Evolutionary conservation across 1,140 invertebrate species (phyloP).

Genomic region (Ptiloglossa arizonensis): DNA sequence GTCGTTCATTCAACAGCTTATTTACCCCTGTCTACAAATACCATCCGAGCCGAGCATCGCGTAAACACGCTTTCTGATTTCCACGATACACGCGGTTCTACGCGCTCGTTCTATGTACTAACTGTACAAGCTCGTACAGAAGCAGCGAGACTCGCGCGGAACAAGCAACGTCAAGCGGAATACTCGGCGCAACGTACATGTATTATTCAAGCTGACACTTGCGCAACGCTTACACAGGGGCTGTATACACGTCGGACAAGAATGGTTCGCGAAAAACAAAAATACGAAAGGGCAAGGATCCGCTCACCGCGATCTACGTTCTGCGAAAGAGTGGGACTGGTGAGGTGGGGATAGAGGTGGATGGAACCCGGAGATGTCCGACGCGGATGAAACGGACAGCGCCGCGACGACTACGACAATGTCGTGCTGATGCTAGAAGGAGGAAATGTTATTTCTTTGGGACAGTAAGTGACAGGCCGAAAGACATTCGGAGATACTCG

Average conservation of each 20-base stretch:
- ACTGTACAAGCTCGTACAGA: not conserved
- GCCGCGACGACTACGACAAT: slow-evolving; percentile 62
- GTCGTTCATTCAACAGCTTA: too few relatives aligned
- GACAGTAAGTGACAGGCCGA: slow-evolving; percentile 73
- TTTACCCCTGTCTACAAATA: not conserved
- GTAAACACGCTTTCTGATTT: not conserved
- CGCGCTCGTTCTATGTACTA: not conserved
- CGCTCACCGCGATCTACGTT: slow-evolving; percentile 40
- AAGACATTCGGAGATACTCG: slow-evolving; percentile 69
- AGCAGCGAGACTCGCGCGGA: slow-evolving; percentile 11
- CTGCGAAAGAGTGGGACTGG: slow-evolving; percentile 8
- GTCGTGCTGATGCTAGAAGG: slow-evolving; percentile 53
- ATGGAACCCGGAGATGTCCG: slow-evolving; percentile 4
- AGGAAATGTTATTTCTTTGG: slow-evolving; percentile 67
- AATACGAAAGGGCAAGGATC: slow-evolving; percentile 63
- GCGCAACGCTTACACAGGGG: slow-evolving; percentile 68
- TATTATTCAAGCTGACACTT: slow-evolving; percentile 79
- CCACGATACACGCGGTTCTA: not conserved
- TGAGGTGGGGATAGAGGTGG: too few relatives aligned
- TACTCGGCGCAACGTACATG: slow-evolving; percentile 73
- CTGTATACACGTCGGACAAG: slow-evolving; percentile 55
- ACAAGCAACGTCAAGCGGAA: slow-evolving; percentile 70
- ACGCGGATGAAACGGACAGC: slow-evolving; percentile 21
- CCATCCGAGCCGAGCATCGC: not conserved
- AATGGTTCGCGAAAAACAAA: slow-evolving; percentile 68